Base-by-base conservation (phyloP, 2,797 vertebrate genomes). In the Lagodon rhomboides region DNA sequence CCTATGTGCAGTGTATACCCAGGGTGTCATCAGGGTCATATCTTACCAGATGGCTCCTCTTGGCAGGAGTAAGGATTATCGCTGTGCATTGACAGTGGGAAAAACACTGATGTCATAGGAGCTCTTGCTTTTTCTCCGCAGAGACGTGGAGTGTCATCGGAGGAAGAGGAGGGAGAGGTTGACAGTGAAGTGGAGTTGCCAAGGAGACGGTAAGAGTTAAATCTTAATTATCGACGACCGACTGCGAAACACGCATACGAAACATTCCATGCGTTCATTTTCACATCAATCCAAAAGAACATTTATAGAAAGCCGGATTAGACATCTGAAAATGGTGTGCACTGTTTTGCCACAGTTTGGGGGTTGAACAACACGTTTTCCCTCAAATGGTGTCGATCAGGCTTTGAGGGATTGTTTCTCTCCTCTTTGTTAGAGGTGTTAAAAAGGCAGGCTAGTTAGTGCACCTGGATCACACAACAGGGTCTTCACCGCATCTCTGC, bases 151-250 rank as follows among this genome's bases (percentile, higher is more conserved):
- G 90, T 98, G 73, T 99, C 97, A 0, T 98, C 97, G 30, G 98
- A 98, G 83, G 97, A 98, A 59, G 98, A 98, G 83, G 98, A 99
- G 75, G 98, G 98, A 5, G 98, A 99, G 72, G 98, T 98, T 67
- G 97, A 99, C 94, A 99, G 98, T 70, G 98, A 98, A 87, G 97
- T 98, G 75, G 98, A 99, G 82, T 89, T 98, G 87, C 96, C 97
- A 20, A 94, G 96, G 84, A 96, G 96, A 95, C 96, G 97, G 97
- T 98, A 76, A 93, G 71, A 60, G 10, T 58, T 50, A 16, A 23
- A 68, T 13, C 22, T 13, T 13, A 20, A 27, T 43, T 9, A 56
- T 11, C 30, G 10, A 34, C 25, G 9, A 53, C 16, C 8, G 3
- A 7, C 18, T 4, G 18, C 65, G 17, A 4, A 12, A 44, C 20